Evolutionary conservation across 1,140 invertebrate genomes (phyloP).

Genomic region (Drosophila neocordata): DNA sequence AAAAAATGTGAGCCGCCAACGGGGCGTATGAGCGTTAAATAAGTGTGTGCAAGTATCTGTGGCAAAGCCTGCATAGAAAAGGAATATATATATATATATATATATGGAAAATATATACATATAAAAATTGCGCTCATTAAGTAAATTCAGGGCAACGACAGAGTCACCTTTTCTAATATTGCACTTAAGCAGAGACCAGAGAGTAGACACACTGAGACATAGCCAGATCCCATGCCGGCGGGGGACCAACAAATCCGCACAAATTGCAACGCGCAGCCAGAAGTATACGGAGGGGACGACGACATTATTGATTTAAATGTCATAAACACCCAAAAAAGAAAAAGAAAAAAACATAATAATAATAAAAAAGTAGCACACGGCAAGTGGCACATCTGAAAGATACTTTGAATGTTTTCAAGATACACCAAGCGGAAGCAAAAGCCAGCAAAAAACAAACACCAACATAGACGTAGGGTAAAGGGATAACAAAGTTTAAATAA

Average conservation of each 20-base stretch:
- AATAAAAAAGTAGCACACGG: slow-evolving; percentile 13
- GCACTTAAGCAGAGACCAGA: slow-evolving; percentile 20
- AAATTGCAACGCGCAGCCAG: slow-evolving; percentile 54
- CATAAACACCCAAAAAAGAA: slow-evolving; percentile 69
- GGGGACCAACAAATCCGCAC: slow-evolving; percentile 62
- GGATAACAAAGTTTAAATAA: neutral
- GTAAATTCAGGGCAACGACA: slow-evolving; percentile 66
- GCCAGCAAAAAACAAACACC: slow-evolving; percentile 64
- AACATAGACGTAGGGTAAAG: neutral
- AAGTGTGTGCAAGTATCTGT: slow-evolving; percentile 67
- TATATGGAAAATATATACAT: neutral
- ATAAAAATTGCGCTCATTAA: slow-evolving; percentile 60
- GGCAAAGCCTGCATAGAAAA: slow-evolving; percentile 36
- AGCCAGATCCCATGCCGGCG: slow-evolving; percentile 24
- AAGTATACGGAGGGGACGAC: slow-evolving; percentile 2
- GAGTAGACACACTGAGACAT: slow-evolving; percentile 33
- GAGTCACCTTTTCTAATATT: slow-evolving; percentile 57
- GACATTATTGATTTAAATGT: slow-evolving; percentile 80
- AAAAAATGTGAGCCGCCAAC: slow-evolving; percentile 39
- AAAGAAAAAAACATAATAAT: neutral
- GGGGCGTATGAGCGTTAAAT: slow-evolving; percentile 76
- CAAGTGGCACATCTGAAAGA: slow-evolving; percentile 76
- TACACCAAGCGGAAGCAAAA: slow-evolving; percentile 70
- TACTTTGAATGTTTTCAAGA: slow-evolving; percentile 71
- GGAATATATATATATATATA: slow-evolving; percentile 35